Evolutionary conservation across 2,888 invertebrate genomes (phyloP).

Genomic region (Apoderus coryli): DNA sequence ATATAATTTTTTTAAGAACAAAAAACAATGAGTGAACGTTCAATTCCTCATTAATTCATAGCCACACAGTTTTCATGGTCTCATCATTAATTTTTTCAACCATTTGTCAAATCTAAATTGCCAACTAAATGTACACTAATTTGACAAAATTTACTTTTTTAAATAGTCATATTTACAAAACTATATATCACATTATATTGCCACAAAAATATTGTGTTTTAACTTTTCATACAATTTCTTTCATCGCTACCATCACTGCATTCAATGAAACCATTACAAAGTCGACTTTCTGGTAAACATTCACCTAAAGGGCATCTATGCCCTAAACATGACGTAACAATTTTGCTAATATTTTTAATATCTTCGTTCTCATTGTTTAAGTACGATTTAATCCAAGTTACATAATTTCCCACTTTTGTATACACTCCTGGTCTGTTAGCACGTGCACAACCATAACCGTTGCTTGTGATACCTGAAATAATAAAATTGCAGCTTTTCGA

Average conservation of each 20-base stretch:
- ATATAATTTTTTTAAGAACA: too few species aligned
- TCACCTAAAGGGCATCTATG: slow-evolving; percentile 64
- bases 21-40: too few species aligned
- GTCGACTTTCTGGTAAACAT: slow-evolving; percentile 51
- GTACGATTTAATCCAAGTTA: slow-evolving; percentile 52
- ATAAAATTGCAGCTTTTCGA: too few species aligned
- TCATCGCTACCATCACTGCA: slow-evolving; percentile 66
- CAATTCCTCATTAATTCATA: too few species aligned
- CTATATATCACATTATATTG: too few species aligned
- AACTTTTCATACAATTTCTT: slow-evolving; percentile 36
- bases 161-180: too few species aligned
- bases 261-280: slow-evolving; percentile 66
- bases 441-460: slow-evolving; percentile 67
- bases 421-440: slow-evolving; percentile 68
- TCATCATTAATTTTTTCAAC: too few species aligned
- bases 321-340: slow-evolving; percentile 39
- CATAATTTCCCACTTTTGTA: slow-evolving; percentile 62
- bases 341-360: slow-evolving; percentile 15
- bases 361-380: slow-evolving; percentile 26
- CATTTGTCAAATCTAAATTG: too few species aligned
- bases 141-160: too few species aligned
- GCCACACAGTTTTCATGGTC: too few species aligned
- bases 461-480: slow-evolving; percentile 71
- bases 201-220: too few species aligned
- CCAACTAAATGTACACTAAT: too few species aligned